Conservation (phyloP, 2,113 vertebrate species). For the Herpetotheres cachinnans region DNA sequence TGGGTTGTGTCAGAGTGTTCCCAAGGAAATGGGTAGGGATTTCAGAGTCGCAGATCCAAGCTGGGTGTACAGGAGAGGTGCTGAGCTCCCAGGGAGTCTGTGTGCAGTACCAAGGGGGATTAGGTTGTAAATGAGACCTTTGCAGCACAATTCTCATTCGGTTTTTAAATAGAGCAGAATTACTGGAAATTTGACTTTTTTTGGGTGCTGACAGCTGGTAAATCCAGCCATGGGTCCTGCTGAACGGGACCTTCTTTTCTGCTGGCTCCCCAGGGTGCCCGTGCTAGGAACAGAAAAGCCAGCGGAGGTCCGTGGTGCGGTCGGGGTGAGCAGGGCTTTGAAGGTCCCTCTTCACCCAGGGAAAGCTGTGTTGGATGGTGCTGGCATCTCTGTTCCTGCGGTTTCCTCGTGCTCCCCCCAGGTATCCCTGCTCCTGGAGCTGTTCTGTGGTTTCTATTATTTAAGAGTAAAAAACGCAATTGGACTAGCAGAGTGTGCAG, state of each 20-base stretch:
- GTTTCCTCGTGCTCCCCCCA: neutral
- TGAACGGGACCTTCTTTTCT: neutral
- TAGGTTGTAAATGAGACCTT: neutral
- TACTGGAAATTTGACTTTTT: neutral
- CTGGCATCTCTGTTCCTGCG: neutral
- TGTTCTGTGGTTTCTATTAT: neutral
- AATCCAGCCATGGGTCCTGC: too few relatives aligned
- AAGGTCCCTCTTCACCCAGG: neutral
- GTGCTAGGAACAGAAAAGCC: neutral
- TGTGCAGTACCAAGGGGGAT: fast-evolving
- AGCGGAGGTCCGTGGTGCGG: neutral
- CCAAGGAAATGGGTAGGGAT: neutral
- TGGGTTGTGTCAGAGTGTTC: neutral
- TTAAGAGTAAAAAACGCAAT: neutral
- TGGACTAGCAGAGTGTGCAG: neutral
- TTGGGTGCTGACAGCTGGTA: neutral
- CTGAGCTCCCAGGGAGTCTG: neutral
- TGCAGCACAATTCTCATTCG: neutral
- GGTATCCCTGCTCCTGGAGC: neutral
- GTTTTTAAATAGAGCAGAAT: neutral
- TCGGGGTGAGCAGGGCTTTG: neutral
- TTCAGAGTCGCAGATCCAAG: neutral
- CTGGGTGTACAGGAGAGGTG: neutral
- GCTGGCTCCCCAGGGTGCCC: fast-evolving
- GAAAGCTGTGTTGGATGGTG: neutral